Base-by-base conservation (phyloP, 2,113 vertebrate species). In the Chitala chitala region DNA sequence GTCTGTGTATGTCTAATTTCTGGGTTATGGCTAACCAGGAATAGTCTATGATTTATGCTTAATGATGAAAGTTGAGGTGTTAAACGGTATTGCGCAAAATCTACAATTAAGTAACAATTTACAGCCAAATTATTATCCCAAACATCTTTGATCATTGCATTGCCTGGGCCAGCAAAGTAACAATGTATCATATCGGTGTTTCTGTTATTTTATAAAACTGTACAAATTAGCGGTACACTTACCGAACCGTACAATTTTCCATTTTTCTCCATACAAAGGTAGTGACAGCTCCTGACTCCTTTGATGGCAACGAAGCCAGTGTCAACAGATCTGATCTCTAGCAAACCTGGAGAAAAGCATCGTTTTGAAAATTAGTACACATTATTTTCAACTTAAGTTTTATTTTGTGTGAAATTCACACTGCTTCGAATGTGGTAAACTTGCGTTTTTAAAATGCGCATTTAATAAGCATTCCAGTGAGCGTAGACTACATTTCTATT, bases 271-370 rank as follows among this genome's bases (percentile, higher is more conserved):
- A 98, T 97, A 81, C 96, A 99, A 64, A 99, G 93, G 77, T 94
- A 98, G 1, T 88, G 87, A 4, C 88, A 86, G 44, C 92, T 91
- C 44, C 82, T 87, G 22, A 94, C 90, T 10, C 95, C 95, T 81
- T 92, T 95, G 85, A 99, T 94, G 78, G 87, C 94, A 74, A 99
- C 94, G 29, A 88, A 87, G 44, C 94, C 92, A 6, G 91, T 77
- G 0, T 89, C 90, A 68, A 96, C 92, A 0, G 94, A 89, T 24
- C 90, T 84, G 75, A 99, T 96, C 83, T 98, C 96, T 82, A 98
- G 78, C 78, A 98, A 81, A 86, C 94, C 96, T 99, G 46, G 12
- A 77, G 76, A 13, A 73, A 59, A 76, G 56, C 38, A 46, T 63
- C 31, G 61, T 20, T 46, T 56, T 71, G n/a, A 55, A 40, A 40